Evolutionary conservation across 2,113 vertebrate species (phyloP), one percentile per base, ranked within the genome.

Genomic region (Pluvialis apricaria): DNA sequence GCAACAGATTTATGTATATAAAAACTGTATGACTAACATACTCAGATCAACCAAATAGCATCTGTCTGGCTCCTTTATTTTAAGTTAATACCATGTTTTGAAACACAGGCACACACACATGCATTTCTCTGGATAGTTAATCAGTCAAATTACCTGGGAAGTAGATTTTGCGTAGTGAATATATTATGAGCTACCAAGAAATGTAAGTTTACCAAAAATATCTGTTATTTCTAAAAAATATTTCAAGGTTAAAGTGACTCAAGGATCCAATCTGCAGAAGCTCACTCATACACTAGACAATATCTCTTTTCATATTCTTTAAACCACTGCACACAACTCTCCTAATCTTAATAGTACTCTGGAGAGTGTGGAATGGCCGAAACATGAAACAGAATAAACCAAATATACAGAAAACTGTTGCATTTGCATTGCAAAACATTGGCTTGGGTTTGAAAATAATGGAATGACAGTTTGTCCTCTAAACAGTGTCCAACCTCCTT

Each of bases 321-420:
- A 93, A 97, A 90, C 12, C 80, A 60, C 38, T 65, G 82, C 92
- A 93, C 32, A 29, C 87, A 86, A 81, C 57, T 87, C 77, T 86
- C 71, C 94, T 96, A 83, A 93, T 79, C 75, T 91, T 97, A 76
- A 96, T 73, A 83, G 81, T 71, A n/a, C 89, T 81, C 93, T 81
- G 62, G 94, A 95, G 96, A 88, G 62, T 3, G n/a, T 77, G 62
- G 77, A 96, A 89, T 94, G 88, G 77, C 88, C 72, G 82, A 94
- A 97, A 92, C 82, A 92, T 94, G 95, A 86, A 96, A 90, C 68
- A 80, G 91, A 97, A 94, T 97, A 92, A 96, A 62, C 44, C 51
- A 68, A 91, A 91, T 61, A 87, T n/a, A 94, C 20, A 86, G 92
- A 69, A 94, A 95, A 83, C 38, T 55, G 47, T 71, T 93, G 57